Conservation (phyloP, 2,113 vertebrate genomes). For the Cromileptes altivelis region DNA sequence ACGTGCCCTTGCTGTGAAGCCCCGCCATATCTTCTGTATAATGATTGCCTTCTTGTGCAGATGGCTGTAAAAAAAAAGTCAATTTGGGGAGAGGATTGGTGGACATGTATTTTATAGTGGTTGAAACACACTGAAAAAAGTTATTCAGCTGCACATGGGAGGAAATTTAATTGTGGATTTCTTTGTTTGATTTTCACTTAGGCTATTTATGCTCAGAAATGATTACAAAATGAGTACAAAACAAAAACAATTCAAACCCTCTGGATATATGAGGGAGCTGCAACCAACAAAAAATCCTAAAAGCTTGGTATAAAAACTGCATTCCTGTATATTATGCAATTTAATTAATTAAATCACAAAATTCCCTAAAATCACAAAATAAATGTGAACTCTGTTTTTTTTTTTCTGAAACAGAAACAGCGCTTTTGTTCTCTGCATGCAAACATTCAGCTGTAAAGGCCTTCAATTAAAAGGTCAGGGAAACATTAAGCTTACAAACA, state of each 20-base stretch:
- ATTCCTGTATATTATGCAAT: not conserved
- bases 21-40: constrained; percentile 94
- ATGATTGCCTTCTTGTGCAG: constrained; percentile 84
- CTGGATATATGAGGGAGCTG: not conserved
- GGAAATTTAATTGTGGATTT: constrained; percentile 32
- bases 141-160: constrained; percentile 21
- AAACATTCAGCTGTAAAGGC: constrained; percentile 43
- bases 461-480: constrained; percentile 72
- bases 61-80: constrained; percentile 84
- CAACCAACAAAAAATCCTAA: not conserved
- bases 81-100: constrained; percentile 62
- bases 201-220: not conserved
- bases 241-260: not conserved
- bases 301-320: not conserved
- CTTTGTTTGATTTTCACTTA: constrained; percentile 13
- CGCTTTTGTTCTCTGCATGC: constrained; percentile 38
- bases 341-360: not conserved
- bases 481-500: constrained; percentile 61
- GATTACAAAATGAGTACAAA: not conserved
- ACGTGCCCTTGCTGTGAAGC: constrained; percentile 87
- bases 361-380: not conserved
- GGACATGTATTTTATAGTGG: constrained; percentile 32
- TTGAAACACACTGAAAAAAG: constrained; percentile 52
- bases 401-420: constrained; percentile 5
- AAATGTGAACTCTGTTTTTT: not conserved